Conservation (phyloP, 2,797 vertebrate species). For the Artibeus jamaicensis region DNA sequence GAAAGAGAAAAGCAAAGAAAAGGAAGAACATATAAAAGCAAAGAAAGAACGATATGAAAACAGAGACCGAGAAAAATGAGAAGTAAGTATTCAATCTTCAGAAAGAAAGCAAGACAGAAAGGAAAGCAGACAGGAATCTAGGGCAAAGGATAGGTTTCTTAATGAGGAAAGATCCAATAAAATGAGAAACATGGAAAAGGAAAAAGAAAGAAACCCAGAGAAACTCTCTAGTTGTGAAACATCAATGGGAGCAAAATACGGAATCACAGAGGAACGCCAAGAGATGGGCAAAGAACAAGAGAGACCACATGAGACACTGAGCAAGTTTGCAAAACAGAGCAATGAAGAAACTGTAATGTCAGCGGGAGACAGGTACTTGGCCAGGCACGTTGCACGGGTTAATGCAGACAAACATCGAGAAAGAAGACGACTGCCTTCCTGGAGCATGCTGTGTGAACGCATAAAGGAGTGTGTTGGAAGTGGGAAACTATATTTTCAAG, state of each 20-base stretch:
- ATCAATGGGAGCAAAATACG: constrained; percentile 76
- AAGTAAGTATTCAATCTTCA: constrained; percentile 80
- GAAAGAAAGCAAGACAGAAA: constrained; percentile 70
- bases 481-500: constrained; percentile 11
- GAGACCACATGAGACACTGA: constrained; percentile 63
- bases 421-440: constrained; percentile 89
- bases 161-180: constrained; percentile 63
- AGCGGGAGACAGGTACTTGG: constrained; percentile 93
- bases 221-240: constrained; percentile 60
- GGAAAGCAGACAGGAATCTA: constrained; percentile 53
- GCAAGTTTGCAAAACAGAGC: constrained; percentile 94
- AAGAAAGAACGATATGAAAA: constrained; percentile 82
- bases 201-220: constrained; percentile 64
- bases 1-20: constrained; percentile 80
- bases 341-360: constrained; percentile 90
- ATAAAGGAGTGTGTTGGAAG: background rate
- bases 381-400: constrained; percentile 91
- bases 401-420: constrained; percentile 88
- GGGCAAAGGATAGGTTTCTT: constrained; percentile 52
- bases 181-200: constrained; percentile 56
- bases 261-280: constrained; percentile 66
- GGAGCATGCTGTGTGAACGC: background rate
- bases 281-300: constrained; percentile 70
- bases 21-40: constrained; percentile 80
- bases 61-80: constrained; percentile 79